Percentiles rank a stretch among this genome's conserved stretches.
phyloP scores from a whole-genome alignment of 2,888 invertebrate species.

The Hypsopygia costalis region DNA sequence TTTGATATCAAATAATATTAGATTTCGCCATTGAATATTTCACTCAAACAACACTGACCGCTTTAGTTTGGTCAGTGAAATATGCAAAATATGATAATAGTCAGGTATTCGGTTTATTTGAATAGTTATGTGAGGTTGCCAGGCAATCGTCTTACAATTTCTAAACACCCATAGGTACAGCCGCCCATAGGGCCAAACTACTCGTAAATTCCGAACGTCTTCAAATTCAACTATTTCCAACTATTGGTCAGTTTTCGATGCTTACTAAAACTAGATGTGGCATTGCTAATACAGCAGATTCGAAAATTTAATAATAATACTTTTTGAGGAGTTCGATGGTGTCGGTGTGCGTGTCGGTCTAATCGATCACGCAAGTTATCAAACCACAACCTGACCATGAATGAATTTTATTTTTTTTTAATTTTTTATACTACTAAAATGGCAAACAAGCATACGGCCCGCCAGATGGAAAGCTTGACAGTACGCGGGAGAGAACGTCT shows the following conservation, averaged over 20 bases:
- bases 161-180: constrained; percentile 56
- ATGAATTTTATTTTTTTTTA: too few relatives aligned
- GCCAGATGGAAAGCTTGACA: too few relatives aligned
- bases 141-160: constrained; percentile 58
- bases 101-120: constrained; percentile 5
- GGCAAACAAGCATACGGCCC: too few relatives aligned
- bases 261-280: constrained; percentile 36
- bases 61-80: constrained; percentile 7
- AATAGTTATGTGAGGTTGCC: constrained; percentile 31
- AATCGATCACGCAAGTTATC: too few relatives aligned
- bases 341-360: too few relatives aligned
- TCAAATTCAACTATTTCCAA: constrained; percentile 78
- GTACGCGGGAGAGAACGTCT: too few relatives aligned
- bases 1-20: background rate
- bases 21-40: background rate
- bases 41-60: constrained; percentile 1
- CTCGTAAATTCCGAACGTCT: constrained; percentile 76
- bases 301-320: too few relatives aligned
- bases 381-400: too few relatives aligned
- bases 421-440: too few relatives aligned
- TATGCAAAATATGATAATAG: constrained; percentile 9
- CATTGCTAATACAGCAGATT: too few relatives aligned
- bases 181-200: constrained; percentile 68
- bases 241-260: constrained; percentile 57
- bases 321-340: too few relatives aligned